These are phyloP conservation scores for Emydocephalus ijimae DNA, from an alignment of 2,113 vertebrate species.

Conservation along the genomic window DNA sequence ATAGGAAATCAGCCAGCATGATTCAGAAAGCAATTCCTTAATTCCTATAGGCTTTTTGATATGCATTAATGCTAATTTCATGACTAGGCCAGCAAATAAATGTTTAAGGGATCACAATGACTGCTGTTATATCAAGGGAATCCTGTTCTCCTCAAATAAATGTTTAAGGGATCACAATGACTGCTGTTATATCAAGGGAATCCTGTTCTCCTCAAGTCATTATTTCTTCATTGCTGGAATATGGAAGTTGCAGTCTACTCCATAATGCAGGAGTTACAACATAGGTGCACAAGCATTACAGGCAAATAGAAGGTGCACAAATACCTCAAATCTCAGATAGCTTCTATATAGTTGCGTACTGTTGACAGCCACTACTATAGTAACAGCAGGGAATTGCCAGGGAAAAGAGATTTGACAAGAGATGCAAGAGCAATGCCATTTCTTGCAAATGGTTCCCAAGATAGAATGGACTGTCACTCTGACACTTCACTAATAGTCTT, in stretches of 20 bases:
- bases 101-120: neutral
- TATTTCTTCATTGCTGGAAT: neutral
- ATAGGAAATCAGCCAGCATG: slow-evolving; percentile 58
- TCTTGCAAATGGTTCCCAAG: neutral
- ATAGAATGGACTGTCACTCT: neutral
- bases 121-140: neutral
- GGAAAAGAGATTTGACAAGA: neutral
- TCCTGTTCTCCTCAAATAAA: slow-evolving; percentile 2
- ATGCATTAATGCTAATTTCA: slow-evolving; percentile 30
- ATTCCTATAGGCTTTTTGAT: slow-evolving; percentile 45
- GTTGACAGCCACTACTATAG: neutral
- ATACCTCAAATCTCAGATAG: neutral
- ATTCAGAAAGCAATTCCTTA: slow-evolving; percentile 58
- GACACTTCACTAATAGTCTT: neutral
- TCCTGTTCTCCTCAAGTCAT: neutral
- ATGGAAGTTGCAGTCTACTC: neutral
- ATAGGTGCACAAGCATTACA: neutral
- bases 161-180: neutral
- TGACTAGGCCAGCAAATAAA: neutral
- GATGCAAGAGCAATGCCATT: neutral
- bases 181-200: neutral
- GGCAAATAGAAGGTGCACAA: neutral
- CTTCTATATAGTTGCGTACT: neutral
- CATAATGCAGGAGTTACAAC: neutral
- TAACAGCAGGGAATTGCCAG: too few species aligned